Base-by-base conservation (phyloP, 2,113 vertebrate genomes). In the Orthochromis malagaraziensis region DNA sequence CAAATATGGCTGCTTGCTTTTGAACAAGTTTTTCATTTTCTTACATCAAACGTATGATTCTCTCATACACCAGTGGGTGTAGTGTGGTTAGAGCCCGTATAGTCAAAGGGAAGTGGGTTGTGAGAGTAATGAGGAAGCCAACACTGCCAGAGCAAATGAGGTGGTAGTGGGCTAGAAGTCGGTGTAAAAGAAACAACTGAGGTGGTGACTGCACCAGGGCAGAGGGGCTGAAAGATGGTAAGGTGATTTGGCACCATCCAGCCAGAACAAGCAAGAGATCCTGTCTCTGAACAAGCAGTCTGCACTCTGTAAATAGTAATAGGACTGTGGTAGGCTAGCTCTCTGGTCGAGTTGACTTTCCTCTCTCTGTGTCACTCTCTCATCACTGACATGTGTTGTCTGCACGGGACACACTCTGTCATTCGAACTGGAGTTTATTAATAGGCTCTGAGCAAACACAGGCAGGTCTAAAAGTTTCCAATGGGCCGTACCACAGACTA, bases 361-460 rank as follows among this genome's bases (percentile, higher is more conserved):
- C 85, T 85, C 82, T 80, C 26, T 79, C 33, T 84, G 63, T 80
- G 33, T 88, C 68, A 53, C 85, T 82, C 89, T 86, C 93, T 94
- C 91, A 87, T 94, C 91, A 83, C 86, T 90, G 94, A 93, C 95
- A 95, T 94, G 89, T 94, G 93, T 92, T 94, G 93, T 95, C 94
- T 95, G 93, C 91, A 87, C 57, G 79, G 93, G 94, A 95, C 93
- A 94, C 88, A 94, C 93, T 93, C 94, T 89, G 88, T 96, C 95
- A 94, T 95, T 96, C 91, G 95, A 92, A 93, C 86, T 65, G 84
- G 63, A 86, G 91, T 94, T 92, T 96, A 97, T 96, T 96, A 96
- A 95, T 96, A 96, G 88, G 86, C 70, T 82, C 83, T 93, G 95
- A 96, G 95, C 93, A 96, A 97, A 96, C 91, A 91, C 90, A 95